A percentile compares a stretch with the other conserved stretches of the same genome.
phyloP scores from a whole-genome alignment of 2,797 vertebrate genomes.

The Amazona ochrocephala region DNA sequence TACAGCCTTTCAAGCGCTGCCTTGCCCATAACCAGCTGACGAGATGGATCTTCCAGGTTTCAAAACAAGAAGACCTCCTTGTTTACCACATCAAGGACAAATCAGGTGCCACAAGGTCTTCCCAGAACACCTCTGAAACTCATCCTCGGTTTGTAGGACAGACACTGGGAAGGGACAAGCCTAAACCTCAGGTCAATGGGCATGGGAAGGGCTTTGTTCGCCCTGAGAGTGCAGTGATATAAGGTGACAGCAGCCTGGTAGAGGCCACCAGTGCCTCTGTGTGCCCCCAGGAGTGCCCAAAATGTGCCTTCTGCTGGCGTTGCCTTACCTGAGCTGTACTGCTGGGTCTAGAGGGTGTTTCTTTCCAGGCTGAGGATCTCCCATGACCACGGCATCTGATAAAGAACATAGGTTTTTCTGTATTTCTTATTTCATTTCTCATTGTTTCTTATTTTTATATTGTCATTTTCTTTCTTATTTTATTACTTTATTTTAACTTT shows the following conservation, averaged over 20 bases:
- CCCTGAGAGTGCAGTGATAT: neutral
- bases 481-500: neutral
- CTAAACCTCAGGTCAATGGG: neutral
- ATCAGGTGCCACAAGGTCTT: accelerated
- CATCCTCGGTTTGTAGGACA: neutral
- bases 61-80: neutral
- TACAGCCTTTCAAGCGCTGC: neutral
- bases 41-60: neutral
- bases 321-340: too few relatives aligned
- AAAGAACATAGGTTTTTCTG: neutral
- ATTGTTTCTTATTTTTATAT: too few relatives aligned
- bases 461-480: too few relatives aligned
- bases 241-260: neutral
- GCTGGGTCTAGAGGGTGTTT: neutral
- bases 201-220: neutral
- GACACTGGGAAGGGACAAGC: neutral
- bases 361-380: neutral
- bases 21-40: accelerated
- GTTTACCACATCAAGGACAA: neutral
- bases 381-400: neutral
- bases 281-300: too few relatives aligned
- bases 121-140: neutral
- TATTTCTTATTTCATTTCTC: too few relatives aligned
- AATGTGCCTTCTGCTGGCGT: too few relatives aligned
- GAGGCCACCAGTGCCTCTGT: neutral